Base-by-base conservation (phyloP, 2,797 vertebrate species). In the Erpetoichthys calabaricus region DNA sequence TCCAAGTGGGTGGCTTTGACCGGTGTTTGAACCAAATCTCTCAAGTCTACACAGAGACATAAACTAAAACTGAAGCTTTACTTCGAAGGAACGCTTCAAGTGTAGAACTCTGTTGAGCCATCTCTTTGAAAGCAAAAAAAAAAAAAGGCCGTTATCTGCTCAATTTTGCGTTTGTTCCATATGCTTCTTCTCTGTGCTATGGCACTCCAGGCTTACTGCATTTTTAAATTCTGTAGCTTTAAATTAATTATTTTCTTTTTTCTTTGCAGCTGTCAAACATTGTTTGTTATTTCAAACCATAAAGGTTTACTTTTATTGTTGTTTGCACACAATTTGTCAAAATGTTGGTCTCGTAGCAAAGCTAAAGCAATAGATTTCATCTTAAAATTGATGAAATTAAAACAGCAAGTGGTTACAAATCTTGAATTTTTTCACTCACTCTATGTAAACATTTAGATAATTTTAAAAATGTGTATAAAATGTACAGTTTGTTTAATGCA, bases 21-120 rank as follows among this genome's bases (percentile, higher is more conserved):
- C 93, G 91, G 69, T 90, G 89, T 77, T 83, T 99, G 76, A 89
- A 81, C 75, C 93, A 95, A 78, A 88, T 97, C 67, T 88, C 94
- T 44, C 92, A 92, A 44, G 86, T 99, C 76, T 98, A 99, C 70
- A 90, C 92, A 0, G 92, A 96, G 68, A 94, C 94, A 74, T 97
- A 85, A 85, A 79, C 65, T 57, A 51, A 60, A 25, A 45, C 5
- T 54, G n/a, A 53, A 9, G 2, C 51, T 53, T n/a, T n/a, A 41
- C 6, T 7, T 5, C 44, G 44, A 10, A 10, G 2, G 7, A 8
- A 56, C 43, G 55, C 49, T 50, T 56, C 62, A 57, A 64, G 44
- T 59, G 56, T 65, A 65, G 58, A 44, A 55, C 59, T 9, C 64
- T 54, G 42, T 51, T 8, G 3, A 42, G 44, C 47, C 6, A 44